Percentiles rank a stretch among this genome's conserved stretches.
Evolutionary conservation across 2,113 vertebrate genomes (phyloP).

Genomic region (Elephantulus edwardii): DNA sequence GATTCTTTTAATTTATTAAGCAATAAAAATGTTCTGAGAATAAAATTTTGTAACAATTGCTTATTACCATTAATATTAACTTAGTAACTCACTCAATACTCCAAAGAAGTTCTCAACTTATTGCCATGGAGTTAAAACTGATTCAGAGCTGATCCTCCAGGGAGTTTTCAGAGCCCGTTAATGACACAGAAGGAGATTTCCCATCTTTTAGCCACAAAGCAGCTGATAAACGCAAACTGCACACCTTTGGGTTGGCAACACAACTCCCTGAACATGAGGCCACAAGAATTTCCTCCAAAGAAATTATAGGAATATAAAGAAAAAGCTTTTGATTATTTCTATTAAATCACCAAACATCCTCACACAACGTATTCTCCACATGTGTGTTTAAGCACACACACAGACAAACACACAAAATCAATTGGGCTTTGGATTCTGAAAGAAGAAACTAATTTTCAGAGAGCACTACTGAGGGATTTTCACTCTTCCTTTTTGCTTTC

Average conservation of each 20-base stretch:
- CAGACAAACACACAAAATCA: slow-evolving; percentile 43
- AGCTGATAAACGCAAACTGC: too few relatives aligned
- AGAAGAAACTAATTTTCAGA: slow-evolving; percentile 33
- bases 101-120: too few relatives aligned
- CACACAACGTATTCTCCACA: neutral
- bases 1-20: neutral
- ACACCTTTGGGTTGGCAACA: too few relatives aligned
- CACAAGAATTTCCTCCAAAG: too few relatives aligned
- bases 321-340: slow-evolving; percentile 42
- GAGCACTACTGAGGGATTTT: slow-evolving; percentile 73
- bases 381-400: neutral
- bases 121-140: too few relatives aligned
- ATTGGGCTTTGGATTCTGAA: slow-evolving; percentile 56
- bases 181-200: too few relatives aligned
- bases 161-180: too few relatives aligned
- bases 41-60: slow-evolving; percentile 23
- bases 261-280: too few relatives aligned
- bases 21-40: neutral
- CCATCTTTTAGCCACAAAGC: too few relatives aligned
- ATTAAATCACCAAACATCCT: slow-evolving; percentile 46
- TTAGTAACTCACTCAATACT: slow-evolving; percentile 46
- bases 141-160: too few relatives aligned
- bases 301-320: neutral
- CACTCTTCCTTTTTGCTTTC: slow-evolving; percentile 72
- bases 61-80: slow-evolving; percentile 41